phyloP scores from a whole-genome alignment of 2,113 vertebrate genomes.

The Sebastes fasciatus region DNA sequence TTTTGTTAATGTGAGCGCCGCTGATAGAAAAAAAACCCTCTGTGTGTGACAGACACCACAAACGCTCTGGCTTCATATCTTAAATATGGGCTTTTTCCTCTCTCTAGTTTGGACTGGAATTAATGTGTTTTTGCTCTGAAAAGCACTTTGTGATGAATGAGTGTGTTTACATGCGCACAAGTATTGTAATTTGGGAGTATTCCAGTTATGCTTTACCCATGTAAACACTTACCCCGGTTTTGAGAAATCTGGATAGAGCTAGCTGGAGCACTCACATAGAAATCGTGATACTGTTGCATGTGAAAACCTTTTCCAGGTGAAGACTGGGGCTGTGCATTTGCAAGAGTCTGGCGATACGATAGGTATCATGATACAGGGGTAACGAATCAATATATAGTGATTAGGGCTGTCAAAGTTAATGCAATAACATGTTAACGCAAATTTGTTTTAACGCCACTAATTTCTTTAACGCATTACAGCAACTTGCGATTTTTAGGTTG shows the following conservation, averaged over 20 bases:
- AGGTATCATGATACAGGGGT: too few species aligned
- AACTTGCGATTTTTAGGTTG: too few species aligned
- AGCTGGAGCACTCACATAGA: not conserved
- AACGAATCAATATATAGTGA: too few species aligned
- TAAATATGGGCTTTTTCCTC: slow-evolving; percentile 28
- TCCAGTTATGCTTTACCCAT: not conserved
- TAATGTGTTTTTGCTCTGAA: slow-evolving; percentile 16
- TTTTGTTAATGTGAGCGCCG: slow-evolving; percentile 57
- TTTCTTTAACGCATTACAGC: too few species aligned
- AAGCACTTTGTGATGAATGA: slow-evolving; percentile 25
- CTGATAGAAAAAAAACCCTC: slow-evolving; percentile 39
- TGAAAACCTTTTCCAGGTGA: not conserved
- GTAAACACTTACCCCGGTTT: not conserved
- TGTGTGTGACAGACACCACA: slow-evolving; percentile 43
- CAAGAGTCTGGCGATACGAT: too few species aligned
- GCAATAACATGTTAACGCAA: too few species aligned
- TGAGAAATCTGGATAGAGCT: not conserved
- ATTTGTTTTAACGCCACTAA: too few species aligned
- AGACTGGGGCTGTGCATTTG: too few species aligned
- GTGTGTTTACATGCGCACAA: not conserved
- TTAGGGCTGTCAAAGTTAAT: too few species aligned
- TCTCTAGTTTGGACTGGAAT: slow-evolving; percentile 21
- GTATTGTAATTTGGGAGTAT: not conserved
- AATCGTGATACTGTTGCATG: not conserved
- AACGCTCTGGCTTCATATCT: slow-evolving; percentile 30